Conservation (phyloP, 2,888 invertebrate species). For the Thymelicus sylvestris region DNA sequence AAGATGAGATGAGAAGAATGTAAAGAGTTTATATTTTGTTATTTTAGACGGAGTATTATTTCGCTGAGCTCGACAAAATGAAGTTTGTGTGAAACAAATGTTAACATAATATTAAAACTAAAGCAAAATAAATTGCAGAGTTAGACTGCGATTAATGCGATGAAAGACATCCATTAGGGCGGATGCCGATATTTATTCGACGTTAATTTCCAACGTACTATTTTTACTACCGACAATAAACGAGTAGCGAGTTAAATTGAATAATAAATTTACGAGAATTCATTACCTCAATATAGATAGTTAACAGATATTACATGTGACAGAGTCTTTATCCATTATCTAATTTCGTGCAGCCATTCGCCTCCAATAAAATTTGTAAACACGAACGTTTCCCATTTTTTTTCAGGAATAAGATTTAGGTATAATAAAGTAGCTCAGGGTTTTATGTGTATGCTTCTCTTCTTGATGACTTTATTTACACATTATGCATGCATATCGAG, state of each 20-base stretch:
- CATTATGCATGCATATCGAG: too few species aligned
- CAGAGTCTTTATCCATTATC: neutral
- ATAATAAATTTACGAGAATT: slow-evolving; percentile 2
- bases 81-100: neutral
- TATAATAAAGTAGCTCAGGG: too few species aligned
- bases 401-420: too few species aligned
- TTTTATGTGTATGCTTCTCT: too few species aligned
- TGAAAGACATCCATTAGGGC: slow-evolving; percentile 34
- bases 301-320: neutral
- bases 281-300: neutral
- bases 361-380: neutral
- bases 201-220: slow-evolving; percentile 11
- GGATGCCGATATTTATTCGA: slow-evolving; percentile 34
- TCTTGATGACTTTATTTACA: too few species aligned
- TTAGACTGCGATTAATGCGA: slow-evolving; percentile 25
- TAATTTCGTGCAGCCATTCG: neutral
- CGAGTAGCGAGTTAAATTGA: slow-evolving; percentile 5
- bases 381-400: neutral
- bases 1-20: neutral
- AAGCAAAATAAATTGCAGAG: slow-evolving; percentile 22
- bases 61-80: neutral
- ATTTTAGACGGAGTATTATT: neutral
- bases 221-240: slow-evolving; percentile 7
- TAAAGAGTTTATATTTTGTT: neutral
- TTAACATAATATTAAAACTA: slow-evolving; percentile 20